A percentile compares a stretch with the other conserved stretches of the same genome.
Evolutionary conservation across 2,797 vertebrate genomes (phyloP).

Genomic region (Pseudopleuronectes americanus): DNA sequence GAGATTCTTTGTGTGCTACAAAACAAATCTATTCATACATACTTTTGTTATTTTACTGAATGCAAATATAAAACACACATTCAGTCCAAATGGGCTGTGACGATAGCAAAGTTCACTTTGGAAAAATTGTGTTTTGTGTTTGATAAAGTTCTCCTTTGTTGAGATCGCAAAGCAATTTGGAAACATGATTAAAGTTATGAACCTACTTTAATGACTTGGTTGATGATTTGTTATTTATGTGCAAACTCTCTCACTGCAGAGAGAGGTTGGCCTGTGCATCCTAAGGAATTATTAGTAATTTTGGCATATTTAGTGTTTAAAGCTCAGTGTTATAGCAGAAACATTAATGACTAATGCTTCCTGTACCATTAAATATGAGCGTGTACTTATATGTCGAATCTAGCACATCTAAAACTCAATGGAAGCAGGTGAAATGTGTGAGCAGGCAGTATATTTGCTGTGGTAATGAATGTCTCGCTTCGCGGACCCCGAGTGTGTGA

Average conservation of each 20-base stretch:
- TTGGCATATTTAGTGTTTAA: not conserved
- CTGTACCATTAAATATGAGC: not conserved
- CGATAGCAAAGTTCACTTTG: slow-evolving; percentile 27
- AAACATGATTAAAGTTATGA: slow-evolving; percentile 22
- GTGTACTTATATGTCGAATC: not conserved
- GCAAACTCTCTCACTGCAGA: not conserved
- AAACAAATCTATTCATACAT: too few relatives aligned
- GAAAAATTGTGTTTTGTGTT: slow-evolving; percentile 10
- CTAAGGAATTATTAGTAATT: not conserved
- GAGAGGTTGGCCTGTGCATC: not conserved
- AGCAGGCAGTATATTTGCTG: not conserved
- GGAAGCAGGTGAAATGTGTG: not conserved
- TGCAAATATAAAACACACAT: slow-evolving; percentile 15
- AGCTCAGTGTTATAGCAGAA: not conserved
- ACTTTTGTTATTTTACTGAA: not conserved
- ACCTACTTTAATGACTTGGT: slow-evolving; percentile 29
- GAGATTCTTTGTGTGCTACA: not conserved
- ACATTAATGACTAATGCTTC: not conserved
- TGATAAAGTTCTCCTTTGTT: slow-evolving; percentile 17
- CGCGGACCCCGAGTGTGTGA: slow-evolving; percentile 16
- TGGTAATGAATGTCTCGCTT: slow-evolving; percentile 19
- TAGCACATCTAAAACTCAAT: not conserved
- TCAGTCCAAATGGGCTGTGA: slow-evolving; percentile 12
- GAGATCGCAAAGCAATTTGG: slow-evolving; percentile 23
- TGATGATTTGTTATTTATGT: slow-evolving; percentile 22